phyloP scores from a whole-genome alignment of 2,888 invertebrate genomes.

The Ellobium chinense region DNA sequence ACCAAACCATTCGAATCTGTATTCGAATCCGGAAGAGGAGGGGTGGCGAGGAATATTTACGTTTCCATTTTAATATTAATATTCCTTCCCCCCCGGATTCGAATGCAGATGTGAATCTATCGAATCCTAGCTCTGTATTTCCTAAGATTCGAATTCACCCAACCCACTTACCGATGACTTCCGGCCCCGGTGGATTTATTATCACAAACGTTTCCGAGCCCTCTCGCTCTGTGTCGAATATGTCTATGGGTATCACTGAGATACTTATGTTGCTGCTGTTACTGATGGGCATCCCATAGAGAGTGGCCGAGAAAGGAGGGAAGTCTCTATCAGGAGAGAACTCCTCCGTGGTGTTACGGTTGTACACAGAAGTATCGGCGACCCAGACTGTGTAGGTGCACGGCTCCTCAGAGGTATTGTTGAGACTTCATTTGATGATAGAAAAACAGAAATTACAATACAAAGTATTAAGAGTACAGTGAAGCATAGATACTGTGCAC shows the following conservation, averaged over 20 bases:
- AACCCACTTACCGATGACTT: conserved; percentile 2
- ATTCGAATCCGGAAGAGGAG: too few species aligned
- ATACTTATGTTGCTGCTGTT: neutral
- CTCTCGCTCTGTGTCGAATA: conserved; percentile 7
- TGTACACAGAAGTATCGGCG: neutral
- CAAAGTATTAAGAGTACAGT: too few species aligned
- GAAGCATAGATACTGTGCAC: too few species aligned
- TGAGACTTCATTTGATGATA: too few species aligned
- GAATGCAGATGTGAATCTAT: too few species aligned
- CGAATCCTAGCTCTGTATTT: too few species aligned
- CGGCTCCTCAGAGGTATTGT: neutral
- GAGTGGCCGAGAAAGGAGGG: neutral
- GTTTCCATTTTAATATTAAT: too few species aligned
- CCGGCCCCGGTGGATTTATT: conserved; percentile 13
- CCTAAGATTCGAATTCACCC: too few species aligned
- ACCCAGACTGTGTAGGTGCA: neutral
- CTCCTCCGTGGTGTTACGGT: neutral
- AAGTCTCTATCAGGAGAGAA: neutral
- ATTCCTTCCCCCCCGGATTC: too few species aligned
- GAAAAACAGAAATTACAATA: too few species aligned
- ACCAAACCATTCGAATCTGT: too few species aligned
- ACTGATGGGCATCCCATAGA: neutral
- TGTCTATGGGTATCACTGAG: conserved; percentile 13
- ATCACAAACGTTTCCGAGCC: conserved; percentile 1
- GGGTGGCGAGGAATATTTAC: too few species aligned